Base-by-base conservation (phyloP, 1,140 invertebrate genomes). In the Drosophila auraria region DNA sequence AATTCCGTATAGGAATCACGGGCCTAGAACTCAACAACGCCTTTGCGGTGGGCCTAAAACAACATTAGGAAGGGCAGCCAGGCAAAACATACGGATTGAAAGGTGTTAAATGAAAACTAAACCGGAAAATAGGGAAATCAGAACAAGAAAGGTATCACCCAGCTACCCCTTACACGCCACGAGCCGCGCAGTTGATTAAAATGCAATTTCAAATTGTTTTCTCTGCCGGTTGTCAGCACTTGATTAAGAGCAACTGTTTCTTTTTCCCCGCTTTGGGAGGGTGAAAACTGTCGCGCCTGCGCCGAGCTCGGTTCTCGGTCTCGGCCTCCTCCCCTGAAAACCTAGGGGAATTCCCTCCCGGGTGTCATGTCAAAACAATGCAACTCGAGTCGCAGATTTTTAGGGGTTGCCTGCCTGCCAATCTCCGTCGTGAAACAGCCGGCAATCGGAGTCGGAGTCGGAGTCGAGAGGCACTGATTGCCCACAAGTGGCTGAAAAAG, bases 341-440 rank as follows among this genome's bases (percentile, higher is more conserved):
- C 17, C 23, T 23, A 62, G 38, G 51, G 27, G 42, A 17, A 30
- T 20, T 25, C 50, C 57, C 60, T 23, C 76, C 49, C 53, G 40
- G 80, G 84, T 89, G 78, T 90, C 87, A 86, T 90, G 86, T 90
- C 86, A 90, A 86, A 90, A 90, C 86, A 90, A 90, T 80, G 86
- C 79, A 77, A 90, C 65, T 64, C 64, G 71, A 86, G 82, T 51
- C 68, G 56, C 68, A 64, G 58, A 57, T 65, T 75, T 68, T 89
- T 62, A 64, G 72, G 87, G 79, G 77, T 86, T 63, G 78, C 33
- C 51, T 20, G 51, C 14, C 53, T 54, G 53, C 53, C 54, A 70
- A 50, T 36, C 23, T 33, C 33, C 54, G 59, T 7, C 33, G 54
- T 6, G 54, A 47, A 66, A 53, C 62, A 60, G 64, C 45, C 71